Percentiles rank a stretch among this genome's conserved stretches.
These are phyloP conservation scores for Nephrotoma appendiculata DNA, from an alignment of 2,888 invertebrate genomes.

Conservation along the genomic window DNA sequence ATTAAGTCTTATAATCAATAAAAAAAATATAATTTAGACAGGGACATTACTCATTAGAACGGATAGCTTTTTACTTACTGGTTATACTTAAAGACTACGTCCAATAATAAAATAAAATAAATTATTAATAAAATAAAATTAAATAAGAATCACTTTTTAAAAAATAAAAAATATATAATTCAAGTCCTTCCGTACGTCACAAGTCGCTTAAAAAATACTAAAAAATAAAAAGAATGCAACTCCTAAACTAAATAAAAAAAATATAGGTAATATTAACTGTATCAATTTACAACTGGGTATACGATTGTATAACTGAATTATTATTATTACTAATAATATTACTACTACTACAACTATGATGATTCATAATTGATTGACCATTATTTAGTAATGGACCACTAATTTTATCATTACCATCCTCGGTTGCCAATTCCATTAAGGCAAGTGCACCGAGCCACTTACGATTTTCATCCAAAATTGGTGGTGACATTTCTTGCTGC, in stretches of 20 bases:
- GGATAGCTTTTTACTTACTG: background rate
- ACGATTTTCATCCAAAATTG: slow-evolving; percentile 21
- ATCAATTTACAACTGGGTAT: background rate
- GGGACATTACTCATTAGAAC: background rate
- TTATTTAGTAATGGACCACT: background rate
- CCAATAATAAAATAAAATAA: background rate
- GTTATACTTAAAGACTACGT: background rate
- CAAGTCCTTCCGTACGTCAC: background rate
- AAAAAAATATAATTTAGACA: background rate
- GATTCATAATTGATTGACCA: background rate
- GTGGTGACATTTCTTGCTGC: slow-evolving; percentile 19
- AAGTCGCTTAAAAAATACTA: background rate
- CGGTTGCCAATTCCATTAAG: slow-evolving; percentile 39
- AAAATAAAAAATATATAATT: background rate
- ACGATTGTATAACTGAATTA: slow-evolving; percentile 2
- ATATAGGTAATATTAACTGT: background rate
- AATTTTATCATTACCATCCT: slow-evolving; percentile 5
- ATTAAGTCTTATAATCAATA: background rate
- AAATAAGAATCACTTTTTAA: background rate
- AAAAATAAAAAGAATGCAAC: background rate
- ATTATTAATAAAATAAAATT: background rate
- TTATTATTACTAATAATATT: background rate
- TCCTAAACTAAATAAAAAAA: background rate
- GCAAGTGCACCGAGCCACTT: slow-evolving; percentile 46
- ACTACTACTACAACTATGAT: background rate